phyloP scores from a whole-genome alignment of 30 jellyfish, hydroid and myxozoan genomes.

The Nemopilema nomurai region DNA sequence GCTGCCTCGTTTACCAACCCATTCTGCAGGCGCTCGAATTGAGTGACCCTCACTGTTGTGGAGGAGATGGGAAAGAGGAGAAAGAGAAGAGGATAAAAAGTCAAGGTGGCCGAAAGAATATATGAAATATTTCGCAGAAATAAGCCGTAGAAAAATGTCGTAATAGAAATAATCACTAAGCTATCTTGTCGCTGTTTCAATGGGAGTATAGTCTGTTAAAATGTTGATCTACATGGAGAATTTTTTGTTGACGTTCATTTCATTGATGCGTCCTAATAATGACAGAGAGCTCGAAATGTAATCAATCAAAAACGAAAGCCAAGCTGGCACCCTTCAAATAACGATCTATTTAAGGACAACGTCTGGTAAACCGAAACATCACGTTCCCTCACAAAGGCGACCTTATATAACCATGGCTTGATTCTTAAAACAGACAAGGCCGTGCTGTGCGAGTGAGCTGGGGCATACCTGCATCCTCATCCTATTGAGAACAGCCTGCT shows the following conservation, averaged over 20 bases:
- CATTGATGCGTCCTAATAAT: background rate
- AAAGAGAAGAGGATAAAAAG: too few species aligned
- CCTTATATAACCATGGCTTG: background rate
- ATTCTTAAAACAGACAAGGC: background rate
- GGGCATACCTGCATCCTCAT: conserved; percentile 88
- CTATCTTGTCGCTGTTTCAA: too few species aligned
- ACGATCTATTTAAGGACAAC: background rate
- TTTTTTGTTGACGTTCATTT: background rate
- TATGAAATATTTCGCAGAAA: too few species aligned
- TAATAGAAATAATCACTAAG: too few species aligned
- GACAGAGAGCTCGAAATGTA: background rate
- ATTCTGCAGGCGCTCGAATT: too few species aligned
- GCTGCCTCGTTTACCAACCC: too few species aligned
- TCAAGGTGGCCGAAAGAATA: too few species aligned
- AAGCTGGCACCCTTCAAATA: background rate
- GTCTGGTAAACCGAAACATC: background rate
- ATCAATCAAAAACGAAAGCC: background rate
- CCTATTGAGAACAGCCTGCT: conserved; percentile 78
- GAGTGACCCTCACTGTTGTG: too few species aligned
- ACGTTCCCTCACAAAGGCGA: background rate
- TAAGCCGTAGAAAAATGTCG: too few species aligned
- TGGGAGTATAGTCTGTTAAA: too few species aligned
- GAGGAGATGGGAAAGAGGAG: too few species aligned
- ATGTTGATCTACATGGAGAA: background rate
- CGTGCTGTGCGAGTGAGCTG: too few species aligned